Evolutionary conservation across 2,797 vertebrate genomes (phyloP).

Genomic region (Fratercula arctica): DNA sequence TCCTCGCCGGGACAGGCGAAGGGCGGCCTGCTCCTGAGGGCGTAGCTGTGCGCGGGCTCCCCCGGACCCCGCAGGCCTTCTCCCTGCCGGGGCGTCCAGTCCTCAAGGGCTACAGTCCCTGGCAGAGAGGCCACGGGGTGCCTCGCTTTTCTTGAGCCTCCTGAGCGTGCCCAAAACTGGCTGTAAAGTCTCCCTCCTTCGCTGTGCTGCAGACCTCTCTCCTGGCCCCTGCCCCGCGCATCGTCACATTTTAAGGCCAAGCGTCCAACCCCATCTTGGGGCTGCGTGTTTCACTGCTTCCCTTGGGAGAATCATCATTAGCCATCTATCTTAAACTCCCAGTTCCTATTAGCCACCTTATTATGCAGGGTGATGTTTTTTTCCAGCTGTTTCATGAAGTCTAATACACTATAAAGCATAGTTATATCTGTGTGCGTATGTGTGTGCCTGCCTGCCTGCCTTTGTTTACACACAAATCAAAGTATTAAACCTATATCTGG

Average conservation of each 20-base stretch:
- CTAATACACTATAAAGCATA: fast-evolving
- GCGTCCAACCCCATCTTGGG: fast-evolving
- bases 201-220: background rate
- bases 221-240: fast-evolving
- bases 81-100: fast-evolving
- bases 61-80: fast-evolving
- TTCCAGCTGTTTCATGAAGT: background rate
- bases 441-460: background rate
- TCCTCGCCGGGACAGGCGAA: fast-evolving
- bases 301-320: fast-evolving
- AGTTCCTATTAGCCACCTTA: background rate
- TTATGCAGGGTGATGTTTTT: background rate
- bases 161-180: fast-evolving
- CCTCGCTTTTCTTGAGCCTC: fast-evolving
- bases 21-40: fast-evolving
- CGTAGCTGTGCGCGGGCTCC: fast-evolving
- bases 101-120: background rate
- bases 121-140: background rate
- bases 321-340: background rate
- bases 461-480: background rate
- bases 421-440: background rate
- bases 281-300: background rate
- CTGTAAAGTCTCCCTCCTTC: background rate
- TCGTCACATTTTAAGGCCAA: fast-evolving
- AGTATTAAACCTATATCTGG: background rate